These are phyloP conservation scores for Alauda arvensis DNA, from an alignment of 2,797 vertebrate species.

Conservation along the genomic window DNA sequence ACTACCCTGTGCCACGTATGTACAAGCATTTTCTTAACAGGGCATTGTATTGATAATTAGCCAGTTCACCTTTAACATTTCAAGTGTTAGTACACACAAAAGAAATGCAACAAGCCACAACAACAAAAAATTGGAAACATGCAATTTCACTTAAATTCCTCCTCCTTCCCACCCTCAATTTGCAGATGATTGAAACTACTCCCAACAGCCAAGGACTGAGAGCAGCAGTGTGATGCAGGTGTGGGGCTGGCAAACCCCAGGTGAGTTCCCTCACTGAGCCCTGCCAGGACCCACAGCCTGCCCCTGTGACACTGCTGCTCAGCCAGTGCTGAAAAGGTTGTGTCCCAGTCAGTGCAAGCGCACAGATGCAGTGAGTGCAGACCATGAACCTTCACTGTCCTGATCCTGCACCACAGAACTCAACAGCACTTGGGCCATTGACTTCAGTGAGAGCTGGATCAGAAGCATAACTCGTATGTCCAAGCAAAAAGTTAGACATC, in stretches of 20 bases:
- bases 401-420: conserved; percentile 30
- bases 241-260: conserved; percentile 42
- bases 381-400: background rate
- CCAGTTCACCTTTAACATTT: conserved; percentile 59
- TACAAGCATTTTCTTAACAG: background rate
- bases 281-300: conserved; percentile 50
- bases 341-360: conserved; percentile 40
- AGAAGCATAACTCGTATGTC: conserved; percentile 9
- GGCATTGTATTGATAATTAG: conserved; percentile 29
- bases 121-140: conserved; percentile 65
- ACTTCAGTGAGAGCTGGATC: conserved; percentile 10
- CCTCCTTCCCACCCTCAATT: conserved; percentile 55
- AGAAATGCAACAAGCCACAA: conserved; percentile 69
- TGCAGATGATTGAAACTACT: conserved; percentile 41
- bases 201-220: conserved; percentile 49
- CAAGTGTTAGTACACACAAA: conserved; percentile 71
- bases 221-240: conserved; percentile 23
- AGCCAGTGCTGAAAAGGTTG: conserved; percentile 32
- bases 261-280: conserved; percentile 35
- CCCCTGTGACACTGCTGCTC: background rate
- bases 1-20: background rate
- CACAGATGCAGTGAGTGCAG: conserved; percentile 42
- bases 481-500: conserved; percentile 59
- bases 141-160: conserved; percentile 62
- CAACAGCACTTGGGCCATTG: conserved; percentile 7